Evolutionary conservation across 1,140 invertebrate genomes (phyloP), one percentile per base, ranked within the genome.

Genomic region (Zaprionus inermis): DNA sequence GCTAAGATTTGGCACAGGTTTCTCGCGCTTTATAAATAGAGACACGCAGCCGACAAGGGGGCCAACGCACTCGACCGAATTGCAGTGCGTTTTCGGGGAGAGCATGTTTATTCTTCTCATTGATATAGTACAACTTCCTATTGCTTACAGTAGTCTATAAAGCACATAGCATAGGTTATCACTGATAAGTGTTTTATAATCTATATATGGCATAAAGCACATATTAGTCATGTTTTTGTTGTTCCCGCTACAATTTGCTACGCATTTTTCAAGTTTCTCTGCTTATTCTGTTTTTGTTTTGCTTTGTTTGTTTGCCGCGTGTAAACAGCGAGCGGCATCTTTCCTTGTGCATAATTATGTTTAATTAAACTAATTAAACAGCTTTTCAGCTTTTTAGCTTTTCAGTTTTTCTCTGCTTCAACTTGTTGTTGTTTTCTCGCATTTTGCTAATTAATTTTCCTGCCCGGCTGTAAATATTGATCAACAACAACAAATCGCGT

Each of bases 341-440:
- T 80, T 74, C 78, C 80, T 84, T 60, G 74, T 89, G 63, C 59
- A 79, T 88, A 88, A 89, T 88, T 89, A 89, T 88, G 84, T 77
- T 89, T 78, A 89, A 84, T 88, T 83, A 63, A 73, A 89, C 84
- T 78, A 84, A 88, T 88, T 89, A 89, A 84, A 81, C 64, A 66
- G 57, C 73, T 76, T 78, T 70, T 76, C 65, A 55, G 51, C 52
- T 67, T 58, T 28, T 28, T 28, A 66, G 57, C 73, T 76, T 78
- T 70, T 76, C 65, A 55, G 51, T 46, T 68, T 58, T 28, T 73
- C 54, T 58, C 59, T 52, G 30, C 59, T 72, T 73, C 55, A 59
- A 38, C n/a, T 28, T 54, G 12, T 59, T 66, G 63, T 44, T 63
- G 51, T 54, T 75, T 64, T 75, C 59, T 75, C 56, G 55, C 72